A percentile compares a stretch with the other conserved stretches of the same genome.
Evolutionary conservation across 2,888 invertebrate genomes (phyloP).

Genomic region (Thelaira solivaga): DNA sequence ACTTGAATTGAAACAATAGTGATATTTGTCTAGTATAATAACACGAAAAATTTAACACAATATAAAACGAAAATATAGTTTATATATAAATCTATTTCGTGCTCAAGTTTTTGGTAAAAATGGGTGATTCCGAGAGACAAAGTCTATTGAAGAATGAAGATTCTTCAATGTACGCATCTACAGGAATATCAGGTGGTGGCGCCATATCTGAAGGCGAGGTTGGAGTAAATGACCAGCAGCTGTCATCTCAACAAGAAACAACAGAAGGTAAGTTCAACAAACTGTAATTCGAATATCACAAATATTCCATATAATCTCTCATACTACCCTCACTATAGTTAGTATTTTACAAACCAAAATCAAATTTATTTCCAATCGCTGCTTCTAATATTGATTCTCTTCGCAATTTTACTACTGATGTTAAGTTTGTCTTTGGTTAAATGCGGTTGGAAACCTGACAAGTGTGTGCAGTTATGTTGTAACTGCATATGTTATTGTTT

Average conservation of each 20-base stretch:
- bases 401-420: slow-evolving; percentile 8
- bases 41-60: background rate
- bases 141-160: slow-evolving; percentile 73
- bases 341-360: background rate
- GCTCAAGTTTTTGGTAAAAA: slow-evolving; percentile 48
- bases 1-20: slow-evolving; percentile 1
- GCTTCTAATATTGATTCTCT: slow-evolving; percentile 17
- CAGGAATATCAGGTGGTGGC: slow-evolving; percentile 25
- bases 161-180: slow-evolving; percentile 69
- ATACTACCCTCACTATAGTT: background rate
- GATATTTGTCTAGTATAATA: background rate
- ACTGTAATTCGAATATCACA: slow-evolving; percentile 28
- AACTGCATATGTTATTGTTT: slow-evolving; percentile 16
- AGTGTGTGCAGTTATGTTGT: slow-evolving; percentile 66
- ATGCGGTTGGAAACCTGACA: slow-evolving; percentile 69
- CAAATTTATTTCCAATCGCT: slow-evolving; percentile 7
- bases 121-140: slow-evolving; percentile 76
- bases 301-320: background rate
- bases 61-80: background rate
- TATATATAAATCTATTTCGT: background rate
- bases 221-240: slow-evolving; percentile 34
- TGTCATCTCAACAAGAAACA: slow-evolving; percentile 15
- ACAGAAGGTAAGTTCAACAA: slow-evolving; percentile 58
- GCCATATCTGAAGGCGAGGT: slow-evolving; percentile 60
- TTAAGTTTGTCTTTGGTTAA: slow-evolving; percentile 4